Conservation (phyloP, 2,888 invertebrate species). For the Altica lythri region DNA sequence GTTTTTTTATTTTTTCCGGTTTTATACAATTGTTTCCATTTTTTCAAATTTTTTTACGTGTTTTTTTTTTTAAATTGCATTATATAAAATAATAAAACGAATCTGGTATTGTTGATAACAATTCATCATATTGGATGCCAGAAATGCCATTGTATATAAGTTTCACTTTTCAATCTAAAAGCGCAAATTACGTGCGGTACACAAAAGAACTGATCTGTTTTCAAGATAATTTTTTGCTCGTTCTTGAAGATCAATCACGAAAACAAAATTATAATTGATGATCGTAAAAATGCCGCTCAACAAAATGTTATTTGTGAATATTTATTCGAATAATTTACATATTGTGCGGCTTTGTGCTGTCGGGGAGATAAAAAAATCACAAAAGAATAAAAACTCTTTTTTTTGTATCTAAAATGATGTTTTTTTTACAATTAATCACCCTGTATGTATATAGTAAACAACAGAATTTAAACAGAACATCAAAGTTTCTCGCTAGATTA, state of each 20-base stretch:
- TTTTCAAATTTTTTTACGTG: too few relatives aligned
- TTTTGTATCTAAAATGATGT: too few relatives aligned
- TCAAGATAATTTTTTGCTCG: not conserved
- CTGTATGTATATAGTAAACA: too few relatives aligned
- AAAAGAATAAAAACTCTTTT: too few relatives aligned
- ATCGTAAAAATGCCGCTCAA: constrained; percentile 9
- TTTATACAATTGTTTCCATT: too few relatives aligned
- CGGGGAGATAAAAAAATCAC: not conserved
- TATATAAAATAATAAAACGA: too few relatives aligned
- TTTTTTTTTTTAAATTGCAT: too few relatives aligned
- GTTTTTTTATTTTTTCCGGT: too few relatives aligned
- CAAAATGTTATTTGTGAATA: constrained; percentile 7
- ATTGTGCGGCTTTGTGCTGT: not conserved
- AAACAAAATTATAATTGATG: constrained; percentile 15
- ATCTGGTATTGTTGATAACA: too few relatives aligned
- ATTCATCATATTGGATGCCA: not conserved
- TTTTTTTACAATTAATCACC: too few relatives aligned
- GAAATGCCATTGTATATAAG: not conserved
- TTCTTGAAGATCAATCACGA: not conserved
- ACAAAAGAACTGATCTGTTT: not conserved
- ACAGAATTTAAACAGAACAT: too few relatives aligned
- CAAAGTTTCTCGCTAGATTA: too few relatives aligned
- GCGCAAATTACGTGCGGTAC: not conserved
- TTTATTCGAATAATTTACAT: constrained; percentile 6
- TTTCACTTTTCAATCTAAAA: constrained; percentile 1